Evolutionary conservation across 2,113 vertebrate genomes (phyloP).

Genomic region (Microtus montanus): DNA sequence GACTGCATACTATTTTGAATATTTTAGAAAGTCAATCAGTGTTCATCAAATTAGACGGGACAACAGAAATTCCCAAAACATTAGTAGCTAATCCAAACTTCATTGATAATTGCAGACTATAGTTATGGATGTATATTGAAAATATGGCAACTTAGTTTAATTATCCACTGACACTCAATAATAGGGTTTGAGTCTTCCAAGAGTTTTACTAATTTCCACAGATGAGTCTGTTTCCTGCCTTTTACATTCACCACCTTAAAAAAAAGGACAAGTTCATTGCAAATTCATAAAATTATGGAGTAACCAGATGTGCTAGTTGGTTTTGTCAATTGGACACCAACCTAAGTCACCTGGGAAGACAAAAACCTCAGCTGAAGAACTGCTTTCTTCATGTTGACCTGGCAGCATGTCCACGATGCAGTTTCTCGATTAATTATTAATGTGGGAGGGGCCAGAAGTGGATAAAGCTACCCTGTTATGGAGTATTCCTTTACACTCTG

Average conservation of each 20-base stretch:
- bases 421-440: not conserved
- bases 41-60: slow-evolving; percentile 18
- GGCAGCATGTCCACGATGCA: not conserved
- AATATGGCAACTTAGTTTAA: slow-evolving; percentile 5
- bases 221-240: not conserved
- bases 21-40: slow-evolving; percentile 35
- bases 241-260: slow-evolving; percentile 10
- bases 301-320: not conserved
- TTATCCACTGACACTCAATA: not conserved
- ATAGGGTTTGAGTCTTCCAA: not conserved
- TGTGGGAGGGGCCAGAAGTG: not conserved
- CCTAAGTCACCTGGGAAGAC: not conserved
- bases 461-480: not conserved
- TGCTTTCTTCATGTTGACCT: not conserved
- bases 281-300: slow-evolving; percentile 20
- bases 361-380: not conserved
- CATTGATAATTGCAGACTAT: not conserved
- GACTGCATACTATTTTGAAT: not conserved
- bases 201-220: slow-evolving; percentile 20
- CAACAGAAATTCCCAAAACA: slow-evolving; percentile 13
- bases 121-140: not conserved
- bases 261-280: slow-evolving; percentile 10
- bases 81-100: not conserved
- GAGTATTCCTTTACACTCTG: not conserved
- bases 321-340: not conserved